phyloP scores from a whole-genome alignment of 1,140 invertebrate genomes.

The Megathymus violae region DNA sequence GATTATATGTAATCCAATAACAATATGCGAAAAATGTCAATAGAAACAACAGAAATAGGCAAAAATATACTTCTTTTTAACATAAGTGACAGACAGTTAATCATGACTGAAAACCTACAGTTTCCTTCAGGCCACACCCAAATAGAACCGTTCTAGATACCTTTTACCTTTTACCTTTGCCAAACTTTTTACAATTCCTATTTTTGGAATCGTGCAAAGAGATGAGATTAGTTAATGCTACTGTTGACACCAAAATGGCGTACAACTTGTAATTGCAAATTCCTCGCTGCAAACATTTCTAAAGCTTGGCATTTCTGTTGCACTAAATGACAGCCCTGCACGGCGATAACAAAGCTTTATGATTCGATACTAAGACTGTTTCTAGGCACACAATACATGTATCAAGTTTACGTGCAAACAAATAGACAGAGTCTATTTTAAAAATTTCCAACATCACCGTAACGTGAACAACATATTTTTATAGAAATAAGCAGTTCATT shows the following conservation, averaged over 20 bases:
- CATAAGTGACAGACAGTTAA: too few relatives aligned
- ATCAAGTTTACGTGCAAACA: conserved; percentile 21
- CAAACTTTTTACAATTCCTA: conserved; percentile 1
- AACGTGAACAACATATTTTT: neutral
- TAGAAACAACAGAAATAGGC: too few relatives aligned
- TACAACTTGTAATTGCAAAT: conserved; percentile 34
- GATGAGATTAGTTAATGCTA: conserved; percentile 24
- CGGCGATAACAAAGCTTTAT: conserved; percentile 25
- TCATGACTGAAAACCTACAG: neutral
- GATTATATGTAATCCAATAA: too few relatives aligned
- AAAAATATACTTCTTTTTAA: too few relatives aligned
- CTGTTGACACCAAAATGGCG: conserved; percentile 24
- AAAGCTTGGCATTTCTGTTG: conserved; percentile 31
- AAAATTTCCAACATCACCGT: conserved; percentile 4
- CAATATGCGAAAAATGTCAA: too few relatives aligned
- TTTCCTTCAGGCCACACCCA: neutral
- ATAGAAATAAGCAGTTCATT: too few relatives aligned
- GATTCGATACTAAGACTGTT: conserved; percentile 18
- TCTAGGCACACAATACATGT: conserved; percentile 14
- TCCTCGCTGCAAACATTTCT: conserved; percentile 27
- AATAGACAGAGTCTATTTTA: conserved; percentile 7
- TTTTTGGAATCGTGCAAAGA: neutral
- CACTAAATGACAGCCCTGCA: conserved; percentile 30
- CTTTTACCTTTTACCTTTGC: too few relatives aligned
- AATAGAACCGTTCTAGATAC: neutral